Evolutionary conservation across 2,113 vertebrate species (phyloP), one percentile per base, ranked within the genome.

Genomic region (Dascyllus trimaculatus): DNA sequence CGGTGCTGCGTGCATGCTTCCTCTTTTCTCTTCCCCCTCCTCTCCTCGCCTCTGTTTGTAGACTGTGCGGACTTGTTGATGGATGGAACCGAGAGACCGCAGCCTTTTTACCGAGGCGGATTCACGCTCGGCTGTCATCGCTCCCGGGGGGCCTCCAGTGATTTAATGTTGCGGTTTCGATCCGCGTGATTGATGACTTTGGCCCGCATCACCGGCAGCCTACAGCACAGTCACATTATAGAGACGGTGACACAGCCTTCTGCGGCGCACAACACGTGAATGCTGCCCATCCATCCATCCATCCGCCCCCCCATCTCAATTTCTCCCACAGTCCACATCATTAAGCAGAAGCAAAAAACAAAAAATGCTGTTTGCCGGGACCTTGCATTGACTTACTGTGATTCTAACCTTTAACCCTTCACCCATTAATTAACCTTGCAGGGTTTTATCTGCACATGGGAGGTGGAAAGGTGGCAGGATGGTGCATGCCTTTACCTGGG

Each of bases 121-220:
- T 81, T 51, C 87, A 43, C 87, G 69, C 85, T 35, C 56, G 29
- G 32, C 76, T 86, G 83, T 86, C 87, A 66, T 61, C 81, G 67
- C 73, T 81, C 84, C 80, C 76, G 70, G 80, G 59, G 82, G 82
- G 79, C 40, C 60, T 4, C 6, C 62, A 87, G 87, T 76, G 89
- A 92, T 92, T 88, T 82, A 81, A 64, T 69, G 85, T 78, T 85
- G 89, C 68, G 81, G 81, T 62, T 92, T 85, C 71, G 78, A 85
- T 85, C 70, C 61, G 35, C 61, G 75, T 91, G 90, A 93, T 89
- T 71, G 87, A 92, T 89, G 88, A 73, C 64, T 89, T 81, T 84
- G 85, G 81, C 80, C 76, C 71, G 65, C 71, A 59, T 64, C 77
- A 60, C 62, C 69, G 35, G 56, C 76, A 49, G 71, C 64, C 61